Evolutionary conservation across 2,797 vertebrate genomes (phyloP).

Genomic region (Manis javanica): DNA sequence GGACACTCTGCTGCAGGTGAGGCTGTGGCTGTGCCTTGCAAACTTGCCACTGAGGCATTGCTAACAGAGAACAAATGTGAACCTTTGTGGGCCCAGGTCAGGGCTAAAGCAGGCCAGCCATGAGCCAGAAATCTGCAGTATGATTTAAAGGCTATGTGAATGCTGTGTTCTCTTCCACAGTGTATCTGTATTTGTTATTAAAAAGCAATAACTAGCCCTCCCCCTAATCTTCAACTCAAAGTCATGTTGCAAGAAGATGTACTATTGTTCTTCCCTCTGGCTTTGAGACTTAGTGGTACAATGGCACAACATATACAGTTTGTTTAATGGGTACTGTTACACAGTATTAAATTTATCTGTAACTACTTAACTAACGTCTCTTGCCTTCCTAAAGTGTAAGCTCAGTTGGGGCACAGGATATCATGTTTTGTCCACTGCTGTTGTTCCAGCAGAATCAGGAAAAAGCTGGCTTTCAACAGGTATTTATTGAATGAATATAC

Average conservation of each 20-base stretch:
- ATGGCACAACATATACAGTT: neutral
- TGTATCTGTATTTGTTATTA: slow-evolving; percentile 31
- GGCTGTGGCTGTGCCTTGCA: neutral
- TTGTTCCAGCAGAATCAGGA: neutral
- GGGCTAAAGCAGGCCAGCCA: neutral
- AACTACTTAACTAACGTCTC: neutral
- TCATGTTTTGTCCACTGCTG: neutral
- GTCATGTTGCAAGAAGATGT: neutral
- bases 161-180: neutral
- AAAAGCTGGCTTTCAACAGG: neutral
- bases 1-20: neutral
- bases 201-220: neutral
- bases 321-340: neutral
- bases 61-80: neutral
- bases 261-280: neutral
- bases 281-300: neutral
- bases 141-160: neutral
- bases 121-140: neutral
- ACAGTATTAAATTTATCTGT: neutral
- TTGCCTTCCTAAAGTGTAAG: neutral
- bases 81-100: neutral
- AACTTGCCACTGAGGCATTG: neutral
- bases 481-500: neutral
- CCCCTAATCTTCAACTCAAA: neutral
- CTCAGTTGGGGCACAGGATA: neutral